Evolutionary conservation across 2,797 vertebrate genomes (phyloP).

Genomic region (Babyrousa celebensis): DNA sequence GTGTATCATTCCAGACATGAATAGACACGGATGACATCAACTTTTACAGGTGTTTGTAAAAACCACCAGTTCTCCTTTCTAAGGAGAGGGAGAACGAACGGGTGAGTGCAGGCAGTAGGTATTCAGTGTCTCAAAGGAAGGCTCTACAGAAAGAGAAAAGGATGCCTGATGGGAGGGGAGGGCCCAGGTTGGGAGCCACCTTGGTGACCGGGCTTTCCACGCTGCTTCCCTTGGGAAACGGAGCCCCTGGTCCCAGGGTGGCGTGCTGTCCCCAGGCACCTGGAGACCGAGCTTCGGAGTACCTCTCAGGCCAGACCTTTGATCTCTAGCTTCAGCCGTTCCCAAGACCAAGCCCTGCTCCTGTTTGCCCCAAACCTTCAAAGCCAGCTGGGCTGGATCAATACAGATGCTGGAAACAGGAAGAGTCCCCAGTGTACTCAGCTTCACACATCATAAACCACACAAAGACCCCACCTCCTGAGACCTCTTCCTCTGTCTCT

Average conservation of each 20-base stretch:
- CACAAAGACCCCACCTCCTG: conserved; percentile 63
- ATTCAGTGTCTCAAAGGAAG: background rate
- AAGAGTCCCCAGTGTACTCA: conserved; percentile 59
- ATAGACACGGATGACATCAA: rapidly evolving
- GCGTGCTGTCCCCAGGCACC: background rate
- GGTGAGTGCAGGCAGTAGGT: too few relatives aligned
- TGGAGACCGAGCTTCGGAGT: background rate
- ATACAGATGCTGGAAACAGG: conserved; percentile 31
- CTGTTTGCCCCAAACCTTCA: background rate
- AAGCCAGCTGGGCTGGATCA: conserved; percentile 62
- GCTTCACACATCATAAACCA: conserved; percentile 48
- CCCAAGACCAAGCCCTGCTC: background rate
- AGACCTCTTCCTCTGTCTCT: background rate
- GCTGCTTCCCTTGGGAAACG: background rate
- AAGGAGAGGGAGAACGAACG: background rate
- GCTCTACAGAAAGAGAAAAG: too few relatives aligned
- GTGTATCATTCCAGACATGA: background rate
- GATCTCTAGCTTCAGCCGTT: background rate
- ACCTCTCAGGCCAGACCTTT: background rate
- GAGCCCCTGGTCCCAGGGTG: background rate
- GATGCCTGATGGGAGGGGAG: rapidly evolving
- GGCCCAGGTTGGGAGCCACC: background rate
- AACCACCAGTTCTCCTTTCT: background rate
- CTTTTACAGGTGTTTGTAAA: background rate
- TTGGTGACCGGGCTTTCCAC: rapidly evolving